Base-by-base conservation (phyloP, 2,797 vertebrate species). In the Sebastes miniatus region DNA sequence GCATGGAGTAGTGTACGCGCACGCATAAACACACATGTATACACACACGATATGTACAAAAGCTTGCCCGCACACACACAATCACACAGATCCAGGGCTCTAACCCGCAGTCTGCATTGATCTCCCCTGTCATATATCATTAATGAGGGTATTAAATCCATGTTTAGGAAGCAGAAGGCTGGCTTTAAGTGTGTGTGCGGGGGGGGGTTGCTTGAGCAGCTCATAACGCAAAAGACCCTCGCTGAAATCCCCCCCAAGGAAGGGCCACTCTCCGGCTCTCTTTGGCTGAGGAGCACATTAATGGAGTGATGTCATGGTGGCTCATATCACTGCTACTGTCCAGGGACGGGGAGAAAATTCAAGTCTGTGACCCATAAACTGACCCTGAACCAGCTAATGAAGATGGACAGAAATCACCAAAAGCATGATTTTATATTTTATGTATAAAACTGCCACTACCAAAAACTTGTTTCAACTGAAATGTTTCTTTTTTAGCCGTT, bases 61-160 rank as follows among this genome's bases (percentile, higher is more conserved):
- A 32, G 50, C 52, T 69, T 29, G 8, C 39, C 39, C 18, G 5
- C 29, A 11, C 56, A 80, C 73, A 71, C 78, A 57, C 69, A 76
- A 18, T 72, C 69, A 76, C 69, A 88, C 61, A 76, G 47, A 87
- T 79, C 20, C 75, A 93, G 96, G 95, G 94, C 96, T 96, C 96
- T 96, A 97, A 97, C 96, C 95, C 94, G 93, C 89, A 94, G 95
- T 88, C 94, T 84, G 91, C 96, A 99, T 99, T 97, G 98, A 99
- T 99, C 97, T 96, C 93, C 94, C 96, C 96, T 96, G 98, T 99
- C 97, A 99, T 99, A 97, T 98, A 99, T 98, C 96, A 99, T 99
- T 99, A 98, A 99, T 99, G 97, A 98, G 97, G 96, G 97, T 97
- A 98, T 98, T 99, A 98, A 98, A 98, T 97, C 97, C 97, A 97